These are phyloP conservation scores for Drosophila rufa DNA, from an alignment of 1,140 invertebrate species.

Conservation along the genomic window DNA sequence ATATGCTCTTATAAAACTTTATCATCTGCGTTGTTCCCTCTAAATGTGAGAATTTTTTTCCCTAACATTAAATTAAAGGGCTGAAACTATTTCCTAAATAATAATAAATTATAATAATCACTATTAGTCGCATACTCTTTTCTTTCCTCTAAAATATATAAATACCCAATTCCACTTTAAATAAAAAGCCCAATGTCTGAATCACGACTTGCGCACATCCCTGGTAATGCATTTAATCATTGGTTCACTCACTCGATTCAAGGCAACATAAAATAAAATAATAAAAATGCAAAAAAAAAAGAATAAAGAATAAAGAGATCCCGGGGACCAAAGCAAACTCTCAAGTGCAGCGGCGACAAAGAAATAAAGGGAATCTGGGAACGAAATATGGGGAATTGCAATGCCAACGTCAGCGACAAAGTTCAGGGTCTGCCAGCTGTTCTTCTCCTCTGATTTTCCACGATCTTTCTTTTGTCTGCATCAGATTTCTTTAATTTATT, in stretches of 20 bases:
- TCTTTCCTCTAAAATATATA: not conserved
- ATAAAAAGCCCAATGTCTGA: not conserved
- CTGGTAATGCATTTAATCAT: slow-evolving; percentile 61
- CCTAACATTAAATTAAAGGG: accelerated
- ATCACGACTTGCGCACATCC: slow-evolving; percentile 2
- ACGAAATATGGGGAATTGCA: slow-evolving; percentile 53
- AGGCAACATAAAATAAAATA: slow-evolving; percentile 29
- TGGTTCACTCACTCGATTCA: slow-evolving; percentile 61
- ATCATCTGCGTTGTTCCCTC: no score
- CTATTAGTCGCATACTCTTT: no score
- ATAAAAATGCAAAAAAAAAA: slow-evolving; percentile 13
- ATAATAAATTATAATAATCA: no score
- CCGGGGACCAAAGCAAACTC: slow-evolving; percentile 32
- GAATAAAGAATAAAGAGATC: slow-evolving; percentile 36
- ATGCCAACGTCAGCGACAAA: slow-evolving; percentile 60
- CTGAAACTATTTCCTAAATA: accelerated
- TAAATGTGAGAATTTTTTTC: not conserved
- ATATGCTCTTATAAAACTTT: no score
- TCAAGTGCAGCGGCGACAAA: slow-evolving; percentile 57
- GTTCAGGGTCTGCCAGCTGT: slow-evolving; percentile 72
- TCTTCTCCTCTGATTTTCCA: slow-evolving; percentile 39
- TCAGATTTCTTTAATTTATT: slow-evolving; percentile 3
- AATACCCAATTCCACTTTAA: not conserved
- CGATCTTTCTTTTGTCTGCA: slow-evolving; percentile 49
- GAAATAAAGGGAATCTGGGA: slow-evolving; percentile 40